These are phyloP conservation scores for Cyrtonyx montezumae DNA, from an alignment of 2,113 vertebrate species.

Conservation along the genomic window DNA sequence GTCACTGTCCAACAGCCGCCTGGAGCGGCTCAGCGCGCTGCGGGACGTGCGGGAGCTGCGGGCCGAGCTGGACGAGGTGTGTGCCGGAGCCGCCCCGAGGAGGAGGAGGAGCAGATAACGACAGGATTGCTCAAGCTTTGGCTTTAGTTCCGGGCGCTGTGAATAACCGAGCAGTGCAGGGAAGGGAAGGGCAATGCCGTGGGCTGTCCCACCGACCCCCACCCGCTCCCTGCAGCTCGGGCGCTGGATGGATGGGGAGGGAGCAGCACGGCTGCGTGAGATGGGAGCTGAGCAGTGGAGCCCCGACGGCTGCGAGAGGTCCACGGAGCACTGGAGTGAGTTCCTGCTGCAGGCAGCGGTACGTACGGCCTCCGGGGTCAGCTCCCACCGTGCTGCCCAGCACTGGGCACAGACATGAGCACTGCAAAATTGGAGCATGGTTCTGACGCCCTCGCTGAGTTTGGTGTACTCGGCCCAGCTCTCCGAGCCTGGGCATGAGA, in stretches of 20 bases:
- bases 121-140: neutral
- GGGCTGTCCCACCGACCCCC: accelerated
- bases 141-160: accelerated
- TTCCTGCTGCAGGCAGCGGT: slow-evolving; percentile 89
- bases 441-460: accelerated
- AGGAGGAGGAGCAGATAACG: neutral
- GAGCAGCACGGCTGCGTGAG: slow-evolving; percentile 76
- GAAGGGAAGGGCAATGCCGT: neutral
- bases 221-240: slow-evolving; percentile 77
- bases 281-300: slow-evolving; percentile 76
- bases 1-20: slow-evolving; percentile 87
- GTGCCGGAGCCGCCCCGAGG: no score
- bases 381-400: neutral
- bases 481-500: neutral
- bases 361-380: slow-evolving; percentile 3
- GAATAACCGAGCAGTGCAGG: neutral
- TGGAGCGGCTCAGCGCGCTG: slow-evolving; percentile 85
- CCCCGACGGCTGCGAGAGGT: slow-evolving; percentile 73
- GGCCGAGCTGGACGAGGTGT: slow-evolving; percentile 81
- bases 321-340: slow-evolving; percentile 75
- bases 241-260: slow-evolving; percentile 87
- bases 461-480: neutral
- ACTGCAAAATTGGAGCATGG: accelerated
- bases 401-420: accelerated
- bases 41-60: slow-evolving; percentile 79